A percentile compares a stretch with the other conserved stretches of the same genome.
Conservation (phyloP, 2,113 vertebrate species). For the Malurus alboscapulatus region DNA sequence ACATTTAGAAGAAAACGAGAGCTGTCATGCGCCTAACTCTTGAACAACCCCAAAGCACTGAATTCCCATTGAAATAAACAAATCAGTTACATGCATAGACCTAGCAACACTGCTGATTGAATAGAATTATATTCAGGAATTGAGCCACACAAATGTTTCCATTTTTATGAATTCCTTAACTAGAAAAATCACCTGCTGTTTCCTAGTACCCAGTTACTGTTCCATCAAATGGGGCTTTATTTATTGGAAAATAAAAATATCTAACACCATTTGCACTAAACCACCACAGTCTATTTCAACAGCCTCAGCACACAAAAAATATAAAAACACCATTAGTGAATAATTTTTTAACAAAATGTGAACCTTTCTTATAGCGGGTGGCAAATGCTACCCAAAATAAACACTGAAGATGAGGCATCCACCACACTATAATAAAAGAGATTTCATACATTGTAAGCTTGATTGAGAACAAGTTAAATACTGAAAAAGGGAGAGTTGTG, state of each 20-base stretch:
- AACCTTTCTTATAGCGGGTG: not conserved
- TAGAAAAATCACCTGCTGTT: slow-evolving; percentile 4
- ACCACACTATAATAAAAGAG: not conserved
- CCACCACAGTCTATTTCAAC: not conserved
- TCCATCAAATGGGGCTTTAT: not conserved
- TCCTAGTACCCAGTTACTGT: not conserved
- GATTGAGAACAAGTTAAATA: not conserved
- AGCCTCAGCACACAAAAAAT: not conserved
- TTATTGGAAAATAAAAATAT: not conserved
- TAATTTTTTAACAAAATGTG: not conserved
- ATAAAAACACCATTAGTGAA: not conserved
- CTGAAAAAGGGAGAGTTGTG: not conserved
- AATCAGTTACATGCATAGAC: rapidly evolving
- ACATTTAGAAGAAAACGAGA: not conserved
- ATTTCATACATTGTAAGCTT: not conserved
- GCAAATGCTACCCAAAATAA: not conserved
- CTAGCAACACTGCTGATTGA: not conserved
- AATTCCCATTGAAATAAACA: not conserved
- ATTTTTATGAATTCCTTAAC: not conserved
- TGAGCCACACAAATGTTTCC: not conserved
- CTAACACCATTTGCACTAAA: not conserved
- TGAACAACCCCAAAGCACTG: not conserved
- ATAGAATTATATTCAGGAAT: not conserved
- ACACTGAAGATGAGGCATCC: not conserved
- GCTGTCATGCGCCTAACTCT: not conserved